Conservation (phyloP, 2,888 invertebrate species). For the Nomada ruficornis region DNA sequence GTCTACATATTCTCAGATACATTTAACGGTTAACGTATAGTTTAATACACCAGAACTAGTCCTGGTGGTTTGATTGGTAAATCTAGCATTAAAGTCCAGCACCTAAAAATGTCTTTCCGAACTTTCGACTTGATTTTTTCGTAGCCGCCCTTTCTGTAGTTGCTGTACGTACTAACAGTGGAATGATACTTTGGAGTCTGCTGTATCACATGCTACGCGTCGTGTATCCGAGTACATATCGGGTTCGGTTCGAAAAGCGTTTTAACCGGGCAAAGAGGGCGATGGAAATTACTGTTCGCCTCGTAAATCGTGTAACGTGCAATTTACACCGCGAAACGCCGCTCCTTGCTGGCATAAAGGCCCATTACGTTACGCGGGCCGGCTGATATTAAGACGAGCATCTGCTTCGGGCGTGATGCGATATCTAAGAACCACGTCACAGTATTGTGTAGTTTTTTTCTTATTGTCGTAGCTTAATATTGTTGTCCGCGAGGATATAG, state of each 20-base stretch:
- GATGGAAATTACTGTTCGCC: conserved; percentile 70
- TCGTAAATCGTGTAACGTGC: conserved; percentile 68
- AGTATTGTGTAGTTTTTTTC: background rate
- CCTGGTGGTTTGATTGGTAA: too few relatives aligned
- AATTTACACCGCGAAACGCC: conserved; percentile 67
- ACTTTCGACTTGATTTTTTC: background rate
- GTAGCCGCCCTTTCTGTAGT: too few relatives aligned
- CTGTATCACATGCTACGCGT: too few relatives aligned
- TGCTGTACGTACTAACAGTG: too few relatives aligned
- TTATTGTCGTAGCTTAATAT: background rate
- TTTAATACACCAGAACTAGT: too few relatives aligned
- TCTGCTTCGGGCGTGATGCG: conserved; percentile 43
- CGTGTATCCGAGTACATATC: too few relatives aligned
- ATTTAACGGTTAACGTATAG: background rate
- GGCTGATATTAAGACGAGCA: conserved; percentile 53
- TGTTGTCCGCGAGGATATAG: too few relatives aligned
- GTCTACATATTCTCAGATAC: background rate
- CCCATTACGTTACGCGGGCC: conserved; percentile 50
- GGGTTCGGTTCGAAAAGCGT: background rate
- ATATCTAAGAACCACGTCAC: conserved; percentile 6
- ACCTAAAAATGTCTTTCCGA: background rate
- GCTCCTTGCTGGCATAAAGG: conserved; percentile 47
- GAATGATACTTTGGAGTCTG: too few relatives aligned
- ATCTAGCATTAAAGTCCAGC: too few relatives aligned
- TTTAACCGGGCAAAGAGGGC: conserved; percentile 29